Evolutionary conservation across 2,888 invertebrate species (phyloP), one percentile per base, ranked within the genome.

Genomic region (Cyclophora albipunctata): DNA sequence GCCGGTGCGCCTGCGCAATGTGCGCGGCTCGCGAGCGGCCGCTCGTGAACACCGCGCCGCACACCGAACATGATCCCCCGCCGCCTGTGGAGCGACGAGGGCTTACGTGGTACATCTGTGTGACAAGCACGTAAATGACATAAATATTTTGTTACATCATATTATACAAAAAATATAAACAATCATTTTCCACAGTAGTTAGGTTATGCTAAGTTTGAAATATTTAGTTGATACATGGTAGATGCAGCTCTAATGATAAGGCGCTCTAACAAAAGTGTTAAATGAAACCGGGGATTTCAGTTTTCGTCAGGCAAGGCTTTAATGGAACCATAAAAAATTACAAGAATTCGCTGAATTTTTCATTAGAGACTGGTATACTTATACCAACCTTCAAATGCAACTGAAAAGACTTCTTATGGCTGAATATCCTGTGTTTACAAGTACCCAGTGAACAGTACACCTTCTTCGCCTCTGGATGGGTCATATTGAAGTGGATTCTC

Each of bases 321-420:
- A 1, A 20, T 20, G 20, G 20, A 20, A 20, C 20, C 20, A 20
- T 20, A 2, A 20, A 20, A 20, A 20, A 20, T 1, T 20, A 20
- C 20, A 20, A 20, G 20, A 20, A 20, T 20, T 20, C 2, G 20
- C 20, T 20, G 20, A 20, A 1, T 20, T 20, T 20, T 20, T 20
- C 20, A n/a, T n/a, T 20, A 20, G 20, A 20, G 20, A 20, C 20
- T 20, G 20, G 20, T 2, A 20, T 2, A 20, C 20, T 40, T 7
- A 20, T 45, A 47, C 66, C 64, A 62, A 88, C 89, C 81, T 80
- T 82, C 5, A 87, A 65, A 75, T 89, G 89, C 33, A 84, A 59
- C 55, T 80, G 81, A 46, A 89, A 82, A 2, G 88, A 85, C 56
- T 87, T 85, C 55, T 72, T 68, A 42, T 84, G 81, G 51, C 81